Base-by-base conservation (phyloP, 2,113 vertebrate genomes). In the Lagopus muta region DNA sequence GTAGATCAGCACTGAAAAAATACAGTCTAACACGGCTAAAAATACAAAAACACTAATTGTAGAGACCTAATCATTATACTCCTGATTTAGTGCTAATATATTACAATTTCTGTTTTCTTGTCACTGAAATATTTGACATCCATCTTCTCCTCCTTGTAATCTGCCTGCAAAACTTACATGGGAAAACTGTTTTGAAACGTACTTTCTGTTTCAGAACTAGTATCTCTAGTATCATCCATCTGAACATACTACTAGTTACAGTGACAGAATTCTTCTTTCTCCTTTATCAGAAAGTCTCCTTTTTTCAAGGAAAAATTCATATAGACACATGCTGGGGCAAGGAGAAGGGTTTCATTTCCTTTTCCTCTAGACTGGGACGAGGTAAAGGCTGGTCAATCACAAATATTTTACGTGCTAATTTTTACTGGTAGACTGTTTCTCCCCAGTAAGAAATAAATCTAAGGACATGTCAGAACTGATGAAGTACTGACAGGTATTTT, bases 191-290 rank as follows among this genome's bases (percentile, higher is more conserved):
- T 92, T 92, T 80, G 72, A 90, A 82, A 92, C 15, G 32, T 80
- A 77, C 88, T 96, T 96, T 94, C 92, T 42, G 77, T 85, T 97
- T 94, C 20, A 83, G 52, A 95, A 76, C 43, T 77, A 66, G 38
- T 16, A 90, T 70, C 40, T 42, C 24, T 72, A 52, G 42, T 78
- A 93, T 43, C 74, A 71, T 79, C 60, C 85, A 32, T 81, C 57
- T 64, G 94, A 95, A 92, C 3, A 21, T 54, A 67, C n/a, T 61
- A 86, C 24, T 85, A 94, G 66, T 62, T 64, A 54, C 4, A 87
- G 58, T 0, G 6, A 84, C 34, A 75, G 2, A 30, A 43, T 62
- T 54, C 25, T 36, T 18, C 6, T 10, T 40, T 42, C 52, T 25
- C 8, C 20, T 57, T 86, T 30, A 32, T 2, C 3, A 34, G 38